Conservation (phyloP, 2,797 vertebrate genomes). For the Coregonus ussuriensis region DNA sequence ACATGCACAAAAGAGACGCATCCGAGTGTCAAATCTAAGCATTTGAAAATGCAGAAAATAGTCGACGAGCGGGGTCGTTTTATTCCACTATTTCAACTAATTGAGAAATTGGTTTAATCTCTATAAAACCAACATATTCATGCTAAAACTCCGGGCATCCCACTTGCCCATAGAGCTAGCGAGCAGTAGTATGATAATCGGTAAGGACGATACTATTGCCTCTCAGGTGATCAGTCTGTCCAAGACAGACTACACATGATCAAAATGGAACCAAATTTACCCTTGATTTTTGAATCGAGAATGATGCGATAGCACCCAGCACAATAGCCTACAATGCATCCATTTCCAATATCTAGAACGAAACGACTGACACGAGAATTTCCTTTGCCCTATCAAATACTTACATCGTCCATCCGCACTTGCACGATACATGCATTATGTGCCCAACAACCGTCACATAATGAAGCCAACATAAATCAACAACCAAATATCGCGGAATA, state of each 20-base stretch:
- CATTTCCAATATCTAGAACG: conserved; percentile 27
- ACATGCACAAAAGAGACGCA: conserved; percentile 61
- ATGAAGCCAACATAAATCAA: conserved; percentile 53
- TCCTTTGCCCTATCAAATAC: conserved; percentile 30
- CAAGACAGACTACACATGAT: conserved; percentile 22
- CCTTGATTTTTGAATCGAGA: neutral
- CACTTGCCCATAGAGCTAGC: conserved; percentile 54
- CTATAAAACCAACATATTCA: conserved; percentile 40
- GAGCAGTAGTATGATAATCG: conserved; percentile 57
- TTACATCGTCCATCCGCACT: conserved; percentile 48
- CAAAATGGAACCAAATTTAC: conserved; percentile 30
- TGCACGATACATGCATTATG: conserved; percentile 48
- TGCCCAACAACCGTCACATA: conserved; percentile 66
- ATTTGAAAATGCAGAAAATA: conserved; percentile 47
- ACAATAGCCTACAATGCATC: conserved; percentile 15
- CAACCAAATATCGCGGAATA: conserved; percentile 34
- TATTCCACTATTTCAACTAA: neutral
- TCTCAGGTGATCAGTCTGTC: conserved; percentile 65
- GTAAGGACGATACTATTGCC: conserved; percentile 45
- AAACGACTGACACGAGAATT: conserved; percentile 45
- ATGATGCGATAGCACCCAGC: conserved; percentile 1
- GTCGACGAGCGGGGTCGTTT: conserved; percentile 22
- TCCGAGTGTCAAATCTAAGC: conserved; percentile 54
- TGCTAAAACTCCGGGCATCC: conserved; percentile 65
- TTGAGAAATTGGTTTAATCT: neutral